These are phyloP conservation scores for Boleophthalmus pectinirostris DNA, from an alignment of 2,113 vertebrate genomes.

Conservation along the genomic window DNA sequence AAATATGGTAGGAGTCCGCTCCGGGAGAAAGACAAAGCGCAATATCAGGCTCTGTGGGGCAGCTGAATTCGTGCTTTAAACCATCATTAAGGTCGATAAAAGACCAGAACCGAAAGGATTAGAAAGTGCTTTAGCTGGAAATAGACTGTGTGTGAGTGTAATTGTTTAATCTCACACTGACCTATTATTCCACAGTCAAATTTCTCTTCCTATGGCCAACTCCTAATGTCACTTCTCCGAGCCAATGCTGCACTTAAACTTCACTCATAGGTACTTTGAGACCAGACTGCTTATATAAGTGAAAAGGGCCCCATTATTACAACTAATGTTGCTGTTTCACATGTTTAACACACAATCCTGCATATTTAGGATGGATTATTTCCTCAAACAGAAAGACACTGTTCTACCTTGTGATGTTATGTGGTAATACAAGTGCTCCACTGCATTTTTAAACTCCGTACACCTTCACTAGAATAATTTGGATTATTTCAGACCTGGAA, in stretches of 20 bases:
- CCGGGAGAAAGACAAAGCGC: constrained; percentile 58
- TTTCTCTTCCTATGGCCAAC: constrained; percentile 17
- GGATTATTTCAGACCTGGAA: too few relatives aligned
- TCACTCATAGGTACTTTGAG: neutral
- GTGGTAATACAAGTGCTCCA: too few relatives aligned
- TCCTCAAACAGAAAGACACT: too few relatives aligned
- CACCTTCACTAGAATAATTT: too few relatives aligned
- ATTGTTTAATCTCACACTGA: constrained; percentile 62
- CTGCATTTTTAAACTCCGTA: too few relatives aligned
- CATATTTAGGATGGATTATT: too few relatives aligned
- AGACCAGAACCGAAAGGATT: constrained; percentile 62
- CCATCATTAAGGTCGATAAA: constrained; percentile 66
- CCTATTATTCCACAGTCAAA: constrained; percentile 57
- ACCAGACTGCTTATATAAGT: neutral
- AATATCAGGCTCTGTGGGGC: constrained; percentile 45
- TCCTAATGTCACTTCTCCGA: constrained; percentile 18
- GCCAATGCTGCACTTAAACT: neutral
- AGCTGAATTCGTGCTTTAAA: constrained; percentile 50
- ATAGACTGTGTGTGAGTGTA: constrained; percentile 53
- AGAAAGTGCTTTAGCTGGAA: constrained; percentile 63
- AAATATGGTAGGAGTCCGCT: constrained; percentile 73
- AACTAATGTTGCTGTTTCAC: too few relatives aligned
- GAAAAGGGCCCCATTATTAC: neutral
- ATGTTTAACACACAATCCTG: too few relatives aligned
- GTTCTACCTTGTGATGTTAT: too few relatives aligned